Base-by-base conservation (phyloP, 2,888 invertebrate genomes). In the Corbicula japonica region DNA sequence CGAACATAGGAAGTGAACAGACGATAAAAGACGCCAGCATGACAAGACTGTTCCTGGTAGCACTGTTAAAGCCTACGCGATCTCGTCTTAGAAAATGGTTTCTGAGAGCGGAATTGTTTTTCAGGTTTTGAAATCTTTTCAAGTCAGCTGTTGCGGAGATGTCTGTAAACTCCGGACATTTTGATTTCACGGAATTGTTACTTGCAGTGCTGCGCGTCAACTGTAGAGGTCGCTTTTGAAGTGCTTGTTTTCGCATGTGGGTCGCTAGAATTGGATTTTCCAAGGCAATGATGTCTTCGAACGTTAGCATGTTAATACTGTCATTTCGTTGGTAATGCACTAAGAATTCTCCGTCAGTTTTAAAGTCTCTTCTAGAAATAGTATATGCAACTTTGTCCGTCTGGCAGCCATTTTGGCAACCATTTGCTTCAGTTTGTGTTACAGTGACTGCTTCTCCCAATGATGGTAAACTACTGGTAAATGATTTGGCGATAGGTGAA, bases 1-100 rank as follows among this genome's bases (percentile, higher is more conserved):
- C 69, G 63, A 91, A 86, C 74, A 91, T 75, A 0, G 92, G 92
- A 18, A 90, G 23, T 0, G 91, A 90, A 62, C 88, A 91, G 5
- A 87, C 65, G 15, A 90, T 63, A 80, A 87, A 92, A 1, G 88
- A 88, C 1, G 79, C 69, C 54, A 92, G 62, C 92, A 92, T 92
- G 6, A 90, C 88, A 28, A 92, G 68, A 58, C 91, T 89, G 85
- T 92, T 92, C 44, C 86, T 89, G 46, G 91, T 90, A 18, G 92
- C 92, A 46, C 86, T 89, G 54, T 88, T 88, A 15, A 91, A 81
- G 32, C 89, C 90, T 15, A 88, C 81, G 8, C 89, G 61, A 56
- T 91, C 92, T 44, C 90, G 62, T 32, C 86, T 70, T 30, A 90
- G 72, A 10, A 86, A 87, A 74, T 90, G 89, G 63, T 87, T 88